Evolutionary conservation across 2,113 vertebrate genomes (phyloP).

Genomic region (Hiodon tergisus): DNA sequence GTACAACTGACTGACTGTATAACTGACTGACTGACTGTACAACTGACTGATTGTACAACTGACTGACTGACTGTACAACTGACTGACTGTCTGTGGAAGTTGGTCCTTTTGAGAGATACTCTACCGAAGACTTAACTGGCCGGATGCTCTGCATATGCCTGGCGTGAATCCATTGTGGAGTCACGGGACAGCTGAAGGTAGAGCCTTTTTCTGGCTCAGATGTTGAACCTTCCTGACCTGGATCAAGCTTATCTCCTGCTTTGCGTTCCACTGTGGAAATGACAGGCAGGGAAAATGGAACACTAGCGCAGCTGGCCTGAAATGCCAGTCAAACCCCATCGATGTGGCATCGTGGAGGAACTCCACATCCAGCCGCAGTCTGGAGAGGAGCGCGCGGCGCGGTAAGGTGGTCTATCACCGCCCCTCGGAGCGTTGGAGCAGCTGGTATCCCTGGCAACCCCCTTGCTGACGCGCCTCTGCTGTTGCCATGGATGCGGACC

Average conservation of each 20-base stretch:
- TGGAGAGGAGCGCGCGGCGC: neutral
- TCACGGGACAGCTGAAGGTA: neutral
- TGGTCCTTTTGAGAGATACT: neutral
- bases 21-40: no score
- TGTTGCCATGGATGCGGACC: conserved; percentile 20
- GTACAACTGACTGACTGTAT: no score
- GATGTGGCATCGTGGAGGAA: neutral
- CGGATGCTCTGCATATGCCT: neutral
- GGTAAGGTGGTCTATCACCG: neutral
- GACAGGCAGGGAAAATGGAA: neutral
- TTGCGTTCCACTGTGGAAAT: neutral
- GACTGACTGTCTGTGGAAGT: neutral
- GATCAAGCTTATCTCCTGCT: no score
- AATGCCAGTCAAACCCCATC: neutral
- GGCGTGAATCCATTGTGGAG: neutral
- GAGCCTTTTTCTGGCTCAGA: neutral
- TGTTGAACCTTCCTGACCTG: neutral
- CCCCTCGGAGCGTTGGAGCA: neutral
- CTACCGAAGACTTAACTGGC: neutral
- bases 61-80: no score
- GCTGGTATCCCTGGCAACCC: conserved; percentile 18
- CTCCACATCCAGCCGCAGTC: neutral
- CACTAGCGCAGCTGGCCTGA: neutral
- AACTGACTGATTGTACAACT: no score
- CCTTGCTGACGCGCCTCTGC: conserved; percentile 19